Percentiles rank a stretch among this genome's conserved stretches.
These are phyloP conservation scores for Melanotaenia pygmaea DNA, from an alignment of 2,797 vertebrate genomes.

Conservation along the genomic window DNA sequence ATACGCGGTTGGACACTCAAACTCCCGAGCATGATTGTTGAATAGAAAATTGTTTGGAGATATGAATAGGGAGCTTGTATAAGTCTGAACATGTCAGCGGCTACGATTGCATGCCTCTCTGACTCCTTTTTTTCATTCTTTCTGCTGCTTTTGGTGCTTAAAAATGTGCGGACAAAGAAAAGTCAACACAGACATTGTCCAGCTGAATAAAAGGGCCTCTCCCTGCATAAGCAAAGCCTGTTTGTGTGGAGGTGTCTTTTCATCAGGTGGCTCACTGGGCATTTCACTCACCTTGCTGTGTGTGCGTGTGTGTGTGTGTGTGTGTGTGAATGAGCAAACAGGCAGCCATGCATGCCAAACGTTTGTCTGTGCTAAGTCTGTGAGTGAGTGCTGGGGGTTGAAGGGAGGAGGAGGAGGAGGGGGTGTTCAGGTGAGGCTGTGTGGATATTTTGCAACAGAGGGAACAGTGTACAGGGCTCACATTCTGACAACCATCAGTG, in stretches of 20 bases:
- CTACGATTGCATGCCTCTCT: slow-evolving; percentile 70
- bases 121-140: slow-evolving; percentile 53
- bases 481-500: slow-evolving; percentile 74
- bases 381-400: slow-evolving; percentile 31
- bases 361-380: slow-evolving; percentile 59
- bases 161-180: slow-evolving; percentile 82
- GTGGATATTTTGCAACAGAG: slow-evolving; percentile 78
- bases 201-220: slow-evolving; percentile 78
- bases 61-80: slow-evolving; percentile 68
- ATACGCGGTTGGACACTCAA: slow-evolving; percentile 52
- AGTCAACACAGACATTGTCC: slow-evolving; percentile 84
- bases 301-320: slow-evolving; percentile 23
- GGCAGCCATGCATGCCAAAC: slow-evolving; percentile 58
- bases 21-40: slow-evolving; percentile 61
- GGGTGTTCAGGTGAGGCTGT: slow-evolving; percentile 68
- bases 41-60: slow-evolving; percentile 66
- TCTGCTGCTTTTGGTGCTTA: slow-evolving; percentile 77
- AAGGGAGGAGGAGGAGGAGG: not conserved
- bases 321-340: slow-evolving; percentile 32
- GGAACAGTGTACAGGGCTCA: slow-evolving; percentile 75
- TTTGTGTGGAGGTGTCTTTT: slow-evolving; percentile 80
- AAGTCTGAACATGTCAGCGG: slow-evolving; percentile 78
- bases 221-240: slow-evolving; percentile 80
- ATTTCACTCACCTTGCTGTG: slow-evolving; percentile 67
- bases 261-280: slow-evolving; percentile 75